phyloP scores from a whole-genome alignment of 2,113 vertebrate genomes.

The Potamarius usumacintae region DNA sequence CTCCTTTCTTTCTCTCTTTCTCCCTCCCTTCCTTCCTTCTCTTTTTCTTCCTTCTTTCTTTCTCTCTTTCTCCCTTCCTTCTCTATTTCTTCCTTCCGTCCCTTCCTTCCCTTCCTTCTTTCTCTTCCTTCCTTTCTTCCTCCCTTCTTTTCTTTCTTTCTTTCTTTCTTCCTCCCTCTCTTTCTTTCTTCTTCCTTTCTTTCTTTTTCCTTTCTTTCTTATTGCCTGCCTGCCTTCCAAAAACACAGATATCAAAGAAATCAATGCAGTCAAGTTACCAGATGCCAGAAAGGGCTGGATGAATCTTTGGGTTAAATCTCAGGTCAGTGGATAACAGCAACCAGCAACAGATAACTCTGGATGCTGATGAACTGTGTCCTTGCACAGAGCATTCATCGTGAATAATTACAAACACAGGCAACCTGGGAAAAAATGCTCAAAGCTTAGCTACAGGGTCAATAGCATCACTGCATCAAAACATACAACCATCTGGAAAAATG shows the following conservation, averaged over 20 bases:
- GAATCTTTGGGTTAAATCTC: neutral
- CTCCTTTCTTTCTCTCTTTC: too few relatives aligned
- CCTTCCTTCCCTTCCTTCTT: too few relatives aligned
- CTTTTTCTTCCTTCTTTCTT: too few relatives aligned
- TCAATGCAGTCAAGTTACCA: neutral
- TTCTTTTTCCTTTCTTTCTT: neutral
- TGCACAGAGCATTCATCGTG: constrained; percentile 50
- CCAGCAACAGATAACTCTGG: constrained; percentile 50
- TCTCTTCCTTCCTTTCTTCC: too few relatives aligned
- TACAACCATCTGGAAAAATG: neutral
- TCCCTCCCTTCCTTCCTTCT: too few relatives aligned
- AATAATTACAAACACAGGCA: constrained; percentile 48
- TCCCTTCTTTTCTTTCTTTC: too few relatives aligned
- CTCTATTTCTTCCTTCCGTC: too few relatives aligned
- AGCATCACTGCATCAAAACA: neutral
- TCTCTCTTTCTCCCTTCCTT: too few relatives aligned
- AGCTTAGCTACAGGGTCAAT: neutral
- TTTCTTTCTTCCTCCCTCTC: too few relatives aligned
- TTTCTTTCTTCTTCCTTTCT: too few relatives aligned
- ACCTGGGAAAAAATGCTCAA: constrained; percentile 18
- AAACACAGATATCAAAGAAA: neutral
- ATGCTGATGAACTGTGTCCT: constrained; percentile 51
- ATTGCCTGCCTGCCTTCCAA: neutral
- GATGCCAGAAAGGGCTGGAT: neutral
- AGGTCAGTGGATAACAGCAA: constrained; percentile 19